Conservation (phyloP, 2,797 vertebrate species). For the Hephaestus fuliginosus region DNA sequence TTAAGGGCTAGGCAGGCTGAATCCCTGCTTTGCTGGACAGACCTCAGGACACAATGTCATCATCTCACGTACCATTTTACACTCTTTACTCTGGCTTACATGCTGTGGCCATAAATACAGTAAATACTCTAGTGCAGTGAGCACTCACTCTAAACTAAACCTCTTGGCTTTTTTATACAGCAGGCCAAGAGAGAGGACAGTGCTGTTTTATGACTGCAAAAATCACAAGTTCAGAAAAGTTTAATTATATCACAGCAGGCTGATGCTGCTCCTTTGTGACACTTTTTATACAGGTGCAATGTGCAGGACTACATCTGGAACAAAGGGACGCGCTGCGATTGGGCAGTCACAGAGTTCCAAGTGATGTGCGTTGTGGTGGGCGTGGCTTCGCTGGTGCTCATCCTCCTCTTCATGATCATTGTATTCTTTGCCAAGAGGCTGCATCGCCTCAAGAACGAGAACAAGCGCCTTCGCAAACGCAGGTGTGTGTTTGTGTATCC, state of each 20-base stretch:
- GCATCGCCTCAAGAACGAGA: conserved; percentile 95
- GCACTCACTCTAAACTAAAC: conserved; percentile 3
- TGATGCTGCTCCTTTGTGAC: neutral
- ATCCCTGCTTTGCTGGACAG: conserved; percentile 69
- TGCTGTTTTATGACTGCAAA: neutral
- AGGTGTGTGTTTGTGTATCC: conserved; percentile 81
- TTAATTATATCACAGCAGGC: neutral
- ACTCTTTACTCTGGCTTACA: conserved; percentile 42
- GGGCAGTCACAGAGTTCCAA: conserved; percentile 97
- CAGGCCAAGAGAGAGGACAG: conserved; percentile 10
- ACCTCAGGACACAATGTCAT: conserved; percentile 62
- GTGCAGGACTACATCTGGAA: conserved; percentile 98
- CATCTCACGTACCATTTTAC: conserved; percentile 48
- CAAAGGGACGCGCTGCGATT: conserved; percentile 95
- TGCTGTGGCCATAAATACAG: conserved; percentile 29
- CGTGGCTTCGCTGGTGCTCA: conserved; percentile 88
- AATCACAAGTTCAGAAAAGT: neutral
- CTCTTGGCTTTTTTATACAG: neutral
- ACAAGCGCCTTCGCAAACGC: conserved; percentile 93
- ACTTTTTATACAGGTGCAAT: conserved; percentile 76
- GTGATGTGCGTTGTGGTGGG: conserved; percentile 95
- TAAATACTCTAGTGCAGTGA: conserved; percentile 10
- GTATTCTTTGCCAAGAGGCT: conserved; percentile 98
- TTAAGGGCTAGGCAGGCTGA: conserved; percentile 64
- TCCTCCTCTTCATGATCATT: conserved; percentile 96